Evolutionary conservation across 1,140 invertebrate species (phyloP).

Genomic region (Hypothenemus hampei): DNA sequence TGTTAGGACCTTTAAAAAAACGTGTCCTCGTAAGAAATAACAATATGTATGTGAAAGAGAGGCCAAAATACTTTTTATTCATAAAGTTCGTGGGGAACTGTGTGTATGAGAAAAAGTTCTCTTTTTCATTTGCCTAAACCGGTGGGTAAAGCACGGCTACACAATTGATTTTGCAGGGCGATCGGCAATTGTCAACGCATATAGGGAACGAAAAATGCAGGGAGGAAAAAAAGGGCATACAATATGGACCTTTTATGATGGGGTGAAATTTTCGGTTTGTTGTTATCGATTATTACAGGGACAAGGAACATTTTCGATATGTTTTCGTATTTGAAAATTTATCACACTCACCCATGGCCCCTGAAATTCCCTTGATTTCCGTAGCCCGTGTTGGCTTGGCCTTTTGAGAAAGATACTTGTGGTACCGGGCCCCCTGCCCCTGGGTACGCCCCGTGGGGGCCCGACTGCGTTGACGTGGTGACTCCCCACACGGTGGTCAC

Average conservation of each 20-base stretch:
- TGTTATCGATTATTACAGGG: background rate
- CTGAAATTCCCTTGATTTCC: constrained; percentile 39
- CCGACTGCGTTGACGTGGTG: constrained; percentile 54
- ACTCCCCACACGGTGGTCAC: constrained; percentile 64
- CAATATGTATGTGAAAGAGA: background rate
- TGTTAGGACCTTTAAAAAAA: too few species aligned
- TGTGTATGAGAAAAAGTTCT: constrained; percentile 23
- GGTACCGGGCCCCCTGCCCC: constrained; percentile 38
- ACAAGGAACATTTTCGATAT: background rate
- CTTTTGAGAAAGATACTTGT: constrained; percentile 30
- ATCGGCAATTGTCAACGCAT: constrained; percentile 29
- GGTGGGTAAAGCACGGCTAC: constrained; percentile 32
- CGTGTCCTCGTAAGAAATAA: background rate
- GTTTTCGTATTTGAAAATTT: background rate
- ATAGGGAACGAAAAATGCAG: constrained; percentile 26
- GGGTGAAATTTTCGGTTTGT: constrained; percentile 10
- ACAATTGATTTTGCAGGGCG: constrained; percentile 31
- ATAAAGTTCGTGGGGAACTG: constrained; percentile 19
- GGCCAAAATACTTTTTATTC: constrained; percentile 17
- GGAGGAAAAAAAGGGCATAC: constrained; percentile 19
- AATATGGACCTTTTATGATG: constrained; percentile 10
- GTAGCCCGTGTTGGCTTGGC: constrained; percentile 35
- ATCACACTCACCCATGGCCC: constrained; percentile 41
- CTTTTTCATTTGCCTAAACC: constrained; percentile 29
- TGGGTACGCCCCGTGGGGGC: constrained; percentile 45